phyloP scores from a whole-genome alignment of 2,797 vertebrate genomes.

The Bovichtus diacanthus region DNA sequence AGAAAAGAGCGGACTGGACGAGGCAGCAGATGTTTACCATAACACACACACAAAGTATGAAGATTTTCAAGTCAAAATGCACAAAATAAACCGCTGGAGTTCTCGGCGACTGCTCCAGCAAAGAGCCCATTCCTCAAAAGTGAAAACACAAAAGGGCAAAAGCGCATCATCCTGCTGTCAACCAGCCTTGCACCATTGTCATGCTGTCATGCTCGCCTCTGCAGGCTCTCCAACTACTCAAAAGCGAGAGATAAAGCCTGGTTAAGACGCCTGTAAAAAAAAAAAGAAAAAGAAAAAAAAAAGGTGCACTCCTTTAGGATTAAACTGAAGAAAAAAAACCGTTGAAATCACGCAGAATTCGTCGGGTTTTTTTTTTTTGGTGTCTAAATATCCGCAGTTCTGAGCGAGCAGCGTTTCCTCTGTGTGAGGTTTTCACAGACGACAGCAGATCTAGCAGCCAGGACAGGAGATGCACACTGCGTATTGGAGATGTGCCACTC shows the following conservation, averaged over 20 bases:
- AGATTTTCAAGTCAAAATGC: not conserved
- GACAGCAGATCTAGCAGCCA: slow-evolving; percentile 43
- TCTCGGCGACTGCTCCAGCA: slow-evolving; percentile 33
- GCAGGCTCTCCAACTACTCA: slow-evolving; percentile 57
- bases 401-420: slow-evolving; percentile 17
- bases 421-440: slow-evolving; percentile 43
- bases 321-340: too few species aligned
- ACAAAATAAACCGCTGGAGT: slow-evolving; percentile 4
- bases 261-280: not conserved
- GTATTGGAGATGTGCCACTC: slow-evolving; percentile 72
- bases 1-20: slow-evolving; percentile 23
- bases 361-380: not conserved
- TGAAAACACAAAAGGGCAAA: slow-evolving; percentile 29
- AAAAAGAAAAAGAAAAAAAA: too few species aligned
- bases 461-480: slow-evolving; percentile 66
- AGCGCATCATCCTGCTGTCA: slow-evolving; percentile 62
- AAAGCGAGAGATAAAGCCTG: slow-evolving; percentile 20
- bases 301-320: not conserved
- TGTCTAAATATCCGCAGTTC: slow-evolving; percentile 29
- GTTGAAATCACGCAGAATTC: not conserved
- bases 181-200: slow-evolving; percentile 71
- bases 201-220: slow-evolving; percentile 58
- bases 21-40: slow-evolving; percentile 42
- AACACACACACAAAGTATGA: not conserved
- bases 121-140: slow-evolving; percentile 70